These are phyloP conservation scores for Meloe dianella DNA, from an alignment of 2,888 invertebrate genomes.

Conservation along the genomic window DNA sequence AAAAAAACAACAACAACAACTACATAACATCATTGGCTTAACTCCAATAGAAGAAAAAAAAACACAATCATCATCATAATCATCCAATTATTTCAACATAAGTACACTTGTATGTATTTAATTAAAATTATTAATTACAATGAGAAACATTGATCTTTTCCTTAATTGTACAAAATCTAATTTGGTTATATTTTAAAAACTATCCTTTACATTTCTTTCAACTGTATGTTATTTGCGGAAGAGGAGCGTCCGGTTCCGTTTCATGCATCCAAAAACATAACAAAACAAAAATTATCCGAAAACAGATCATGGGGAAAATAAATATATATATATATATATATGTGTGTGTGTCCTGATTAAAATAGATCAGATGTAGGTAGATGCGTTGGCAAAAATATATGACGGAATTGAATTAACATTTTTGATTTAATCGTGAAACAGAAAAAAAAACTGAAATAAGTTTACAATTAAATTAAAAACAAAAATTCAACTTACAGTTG, in stretches of 20 bases:
- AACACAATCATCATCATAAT: not conserved
- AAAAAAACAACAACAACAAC: not conserved
- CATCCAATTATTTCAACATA: not conserved
- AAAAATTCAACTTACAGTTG: not conserved
- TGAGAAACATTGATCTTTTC: too few relatives aligned
- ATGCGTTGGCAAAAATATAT: conserved; percentile 1
- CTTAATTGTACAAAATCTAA: too few relatives aligned
- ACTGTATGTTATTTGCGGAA: not conserved
- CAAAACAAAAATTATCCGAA: not conserved
- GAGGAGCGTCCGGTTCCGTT: conserved; percentile 8
- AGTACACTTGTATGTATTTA: not conserved
- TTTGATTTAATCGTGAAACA: not conserved
- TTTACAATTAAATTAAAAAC: not conserved
- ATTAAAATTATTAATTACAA: not conserved
- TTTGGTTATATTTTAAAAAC: not conserved
- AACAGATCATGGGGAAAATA: not conserved
- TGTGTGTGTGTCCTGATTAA: not conserved
- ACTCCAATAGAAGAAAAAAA: not conserved
- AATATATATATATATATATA: not conserved
- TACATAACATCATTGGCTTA: not conserved
- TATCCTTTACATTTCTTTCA: not conserved
- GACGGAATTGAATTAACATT: not conserved
- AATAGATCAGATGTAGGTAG: not conserved
- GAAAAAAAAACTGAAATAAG: not conserved
- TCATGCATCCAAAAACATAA: not conserved